These are phyloP conservation scores for Corythornis vintsioides DNA, from an alignment of 2,113 vertebrate species.

Conservation along the genomic window DNA sequence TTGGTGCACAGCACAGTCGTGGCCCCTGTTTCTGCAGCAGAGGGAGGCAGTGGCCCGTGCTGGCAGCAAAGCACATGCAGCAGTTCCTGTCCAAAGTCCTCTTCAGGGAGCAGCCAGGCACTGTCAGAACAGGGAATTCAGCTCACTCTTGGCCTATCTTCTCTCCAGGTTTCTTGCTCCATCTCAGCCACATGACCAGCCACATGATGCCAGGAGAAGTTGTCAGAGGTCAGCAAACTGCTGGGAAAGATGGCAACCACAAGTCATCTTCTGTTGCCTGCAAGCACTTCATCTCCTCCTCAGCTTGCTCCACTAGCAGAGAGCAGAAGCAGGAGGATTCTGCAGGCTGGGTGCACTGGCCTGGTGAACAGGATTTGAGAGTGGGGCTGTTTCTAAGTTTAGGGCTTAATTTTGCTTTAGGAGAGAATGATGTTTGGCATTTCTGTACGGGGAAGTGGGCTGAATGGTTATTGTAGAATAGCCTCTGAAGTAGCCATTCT, in stretches of 20 bases:
- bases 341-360: not conserved
- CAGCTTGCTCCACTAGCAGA: not conserved
- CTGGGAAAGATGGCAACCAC: not conserved
- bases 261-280: not conserved
- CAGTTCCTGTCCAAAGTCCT: not conserved
- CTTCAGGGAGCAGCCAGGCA: not conserved
- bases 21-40: not conserved
- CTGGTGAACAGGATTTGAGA: not conserved
- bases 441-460: constrained; percentile 45
- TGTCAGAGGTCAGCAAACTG: not conserved
- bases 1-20: not conserved
- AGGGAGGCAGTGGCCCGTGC: not conserved
- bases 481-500: constrained; percentile 34
- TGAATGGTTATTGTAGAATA: constrained; percentile 48
- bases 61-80: rapidly evolving
- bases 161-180: not conserved
- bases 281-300: not conserved
- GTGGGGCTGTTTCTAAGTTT: not conserved
- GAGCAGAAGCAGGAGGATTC: not conserved
- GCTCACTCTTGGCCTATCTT: not conserved
- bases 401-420: not conserved
- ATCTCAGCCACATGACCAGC: not conserved
- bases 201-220: not conserved
- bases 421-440: not conserved
- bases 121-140: not conserved